phyloP scores from a whole-genome alignment of 2,797 vertebrate species.

The Poeciliopsis paucimaculata region DNA sequence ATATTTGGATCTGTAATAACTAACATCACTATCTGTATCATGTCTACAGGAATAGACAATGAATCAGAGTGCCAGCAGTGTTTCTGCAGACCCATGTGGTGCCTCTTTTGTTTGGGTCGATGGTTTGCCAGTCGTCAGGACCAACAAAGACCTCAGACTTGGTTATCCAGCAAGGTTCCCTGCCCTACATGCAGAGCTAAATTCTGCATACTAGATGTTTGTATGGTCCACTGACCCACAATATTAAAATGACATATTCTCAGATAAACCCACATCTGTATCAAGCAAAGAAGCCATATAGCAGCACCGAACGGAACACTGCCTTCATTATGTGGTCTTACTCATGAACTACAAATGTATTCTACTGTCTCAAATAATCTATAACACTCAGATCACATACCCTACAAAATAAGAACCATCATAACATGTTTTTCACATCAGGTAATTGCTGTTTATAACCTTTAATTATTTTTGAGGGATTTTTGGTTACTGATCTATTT shows the following conservation, averaged over 20 bases:
- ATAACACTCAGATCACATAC: background rate
- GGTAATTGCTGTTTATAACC: no score
- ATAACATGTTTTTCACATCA: no score
- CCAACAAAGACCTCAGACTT: constrained; percentile 91
- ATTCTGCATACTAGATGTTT: constrained; percentile 95
- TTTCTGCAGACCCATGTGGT: constrained; percentile 97
- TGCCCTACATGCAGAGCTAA: constrained; percentile 92
- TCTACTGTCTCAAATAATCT: background rate
- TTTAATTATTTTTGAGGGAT: no score
- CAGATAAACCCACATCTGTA: background rate
- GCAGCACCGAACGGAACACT: background rate
- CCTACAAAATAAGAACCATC: no score
- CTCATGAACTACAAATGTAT: background rate
- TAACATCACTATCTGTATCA: background rate
- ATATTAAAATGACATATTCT: background rate
- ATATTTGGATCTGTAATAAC: background rate
- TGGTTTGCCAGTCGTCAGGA: constrained; percentile 98
- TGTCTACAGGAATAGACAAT: constrained; percentile 29
- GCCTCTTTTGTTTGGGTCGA: constrained; percentile 92
- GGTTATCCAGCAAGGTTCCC: constrained; percentile 92
- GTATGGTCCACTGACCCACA: constrained; percentile 79
- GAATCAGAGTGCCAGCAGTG: constrained; percentile 88
- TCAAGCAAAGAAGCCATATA: background rate
- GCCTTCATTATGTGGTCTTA: background rate
- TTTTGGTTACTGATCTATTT: no score